phyloP scores from a whole-genome alignment of 2,113 vertebrate genomes.

The Scatophagus argus region DNA sequence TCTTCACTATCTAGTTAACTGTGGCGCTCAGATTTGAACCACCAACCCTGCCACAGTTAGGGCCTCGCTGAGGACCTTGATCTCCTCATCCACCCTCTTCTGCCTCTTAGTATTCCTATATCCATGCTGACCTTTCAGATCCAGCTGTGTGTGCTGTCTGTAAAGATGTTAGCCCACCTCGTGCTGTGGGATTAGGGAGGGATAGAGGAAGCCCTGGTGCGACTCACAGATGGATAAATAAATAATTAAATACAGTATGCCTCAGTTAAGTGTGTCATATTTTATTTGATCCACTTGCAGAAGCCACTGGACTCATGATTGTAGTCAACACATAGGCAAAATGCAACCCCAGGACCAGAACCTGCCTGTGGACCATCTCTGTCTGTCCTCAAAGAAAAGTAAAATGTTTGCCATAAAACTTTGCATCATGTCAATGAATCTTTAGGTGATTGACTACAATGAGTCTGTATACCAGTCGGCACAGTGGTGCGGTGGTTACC shows the following conservation, averaged over 20 bases:
- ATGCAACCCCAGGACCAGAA: too few species aligned
- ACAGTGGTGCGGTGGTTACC: too few species aligned
- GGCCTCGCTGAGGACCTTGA: background rate
- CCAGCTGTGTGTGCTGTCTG: slow-evolving; percentile 52
- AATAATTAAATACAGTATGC: background rate
- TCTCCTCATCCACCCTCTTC: background rate
- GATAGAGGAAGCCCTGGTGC: slow-evolving; percentile 12
- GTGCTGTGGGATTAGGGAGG: slow-evolving; percentile 43
- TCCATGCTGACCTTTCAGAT: slow-evolving; percentile 59
- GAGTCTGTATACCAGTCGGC: too few species aligned
- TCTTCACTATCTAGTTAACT: background rate
- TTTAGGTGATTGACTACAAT: too few species aligned
- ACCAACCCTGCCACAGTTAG: background rate
- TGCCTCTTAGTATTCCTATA: slow-evolving; percentile 3
- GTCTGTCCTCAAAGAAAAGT: too few species aligned
- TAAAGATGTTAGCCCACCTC: slow-evolving; percentile 42
- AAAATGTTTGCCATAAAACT: too few species aligned
- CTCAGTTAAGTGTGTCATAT: background rate
- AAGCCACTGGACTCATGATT: background rate
- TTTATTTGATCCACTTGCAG: background rate
- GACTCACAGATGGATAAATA: slow-evolving; percentile 9
- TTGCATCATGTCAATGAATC: too few species aligned
- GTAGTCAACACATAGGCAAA: too few species aligned
- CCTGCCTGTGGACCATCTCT: too few species aligned
- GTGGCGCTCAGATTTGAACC: background rate